phyloP scores from a whole-genome alignment of 30 jellyfish, hydroid and myxozoan species.

The Pelagia noctiluca region DNA sequence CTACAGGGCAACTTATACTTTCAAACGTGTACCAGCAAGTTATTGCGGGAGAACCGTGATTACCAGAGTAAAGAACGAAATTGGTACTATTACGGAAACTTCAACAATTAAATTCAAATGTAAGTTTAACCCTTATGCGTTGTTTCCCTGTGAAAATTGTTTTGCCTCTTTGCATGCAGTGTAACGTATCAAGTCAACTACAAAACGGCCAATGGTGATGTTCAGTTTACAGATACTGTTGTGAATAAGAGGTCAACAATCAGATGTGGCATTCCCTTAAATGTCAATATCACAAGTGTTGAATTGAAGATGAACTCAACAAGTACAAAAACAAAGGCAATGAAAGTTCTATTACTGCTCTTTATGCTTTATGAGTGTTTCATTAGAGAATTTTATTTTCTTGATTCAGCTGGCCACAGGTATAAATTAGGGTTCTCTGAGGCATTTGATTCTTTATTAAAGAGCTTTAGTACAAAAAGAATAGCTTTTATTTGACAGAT shows the following conservation, averaged over 20 bases:
- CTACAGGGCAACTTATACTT: background rate
- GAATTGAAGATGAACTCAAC: constrained; percentile 1
- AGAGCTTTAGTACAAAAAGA: too few relatives aligned
- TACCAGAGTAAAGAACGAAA: background rate
- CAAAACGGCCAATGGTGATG: background rate
- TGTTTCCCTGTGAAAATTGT: background rate
- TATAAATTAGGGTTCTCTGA: too few relatives aligned
- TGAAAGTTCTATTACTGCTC: too few relatives aligned
- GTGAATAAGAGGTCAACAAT: background rate
- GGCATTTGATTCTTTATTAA: too few relatives aligned
- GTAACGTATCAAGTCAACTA: background rate
- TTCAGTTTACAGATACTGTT: background rate
- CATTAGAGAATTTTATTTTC: too few relatives aligned
- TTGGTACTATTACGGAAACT: background rate
- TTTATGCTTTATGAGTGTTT: too few relatives aligned
- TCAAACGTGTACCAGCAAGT: background rate
- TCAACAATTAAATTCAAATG: background rate
- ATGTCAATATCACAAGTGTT: background rate
- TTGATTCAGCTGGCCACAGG: too few relatives aligned
- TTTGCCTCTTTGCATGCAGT: background rate
- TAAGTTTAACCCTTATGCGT: background rate
- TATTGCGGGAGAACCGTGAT: background rate
- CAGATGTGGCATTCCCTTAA: background rate
- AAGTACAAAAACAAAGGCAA: background rate
- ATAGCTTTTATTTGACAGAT: too few relatives aligned